Conservation (phyloP, 37 sponge, comb jelly and placozoan species). For the Lycopodina hypogea region DNA sequence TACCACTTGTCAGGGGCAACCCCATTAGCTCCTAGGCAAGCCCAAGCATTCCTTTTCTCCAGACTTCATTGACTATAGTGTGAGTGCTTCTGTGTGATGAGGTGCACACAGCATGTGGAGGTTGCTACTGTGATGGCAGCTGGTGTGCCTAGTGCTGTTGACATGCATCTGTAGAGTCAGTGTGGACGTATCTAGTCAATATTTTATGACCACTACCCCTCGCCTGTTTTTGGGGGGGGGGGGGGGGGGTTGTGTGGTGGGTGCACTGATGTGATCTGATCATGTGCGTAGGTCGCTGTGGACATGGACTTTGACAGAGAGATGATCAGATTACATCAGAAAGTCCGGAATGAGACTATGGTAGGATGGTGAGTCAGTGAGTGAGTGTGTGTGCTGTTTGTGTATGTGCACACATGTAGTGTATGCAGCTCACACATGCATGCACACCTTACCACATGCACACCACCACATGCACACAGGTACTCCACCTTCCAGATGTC, state of each 20-base stretch:
- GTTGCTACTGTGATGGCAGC: background rate
- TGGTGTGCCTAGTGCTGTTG: no score
- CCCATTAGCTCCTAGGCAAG: no score
- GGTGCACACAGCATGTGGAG: no score
- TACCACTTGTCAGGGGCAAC: background rate
- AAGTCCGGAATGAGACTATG: constrained; percentile 43
- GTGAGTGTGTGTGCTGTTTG: background rate
- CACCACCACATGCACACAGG: background rate
- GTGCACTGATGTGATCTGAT: no score
- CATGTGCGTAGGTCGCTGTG: constrained; percentile 63
- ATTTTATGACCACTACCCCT: no score
- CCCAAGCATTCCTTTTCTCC: no score
- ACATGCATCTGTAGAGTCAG: no score
- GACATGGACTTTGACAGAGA: constrained; percentile 71
- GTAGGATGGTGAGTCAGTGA: constrained; percentile 66
- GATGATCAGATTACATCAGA: constrained; percentile 70
- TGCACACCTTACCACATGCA: background rate
- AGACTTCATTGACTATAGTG: no score
- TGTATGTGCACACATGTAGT: background rate
- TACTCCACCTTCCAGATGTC: constrained; percentile 14
- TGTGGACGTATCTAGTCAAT: no score
- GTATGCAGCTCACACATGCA: background rate
- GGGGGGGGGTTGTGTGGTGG: no score
- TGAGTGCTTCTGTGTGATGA: no score
- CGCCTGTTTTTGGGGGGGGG: no score